Conservation (phyloP, 1,140 invertebrate genomes). For the Calliphora vicina region DNA sequence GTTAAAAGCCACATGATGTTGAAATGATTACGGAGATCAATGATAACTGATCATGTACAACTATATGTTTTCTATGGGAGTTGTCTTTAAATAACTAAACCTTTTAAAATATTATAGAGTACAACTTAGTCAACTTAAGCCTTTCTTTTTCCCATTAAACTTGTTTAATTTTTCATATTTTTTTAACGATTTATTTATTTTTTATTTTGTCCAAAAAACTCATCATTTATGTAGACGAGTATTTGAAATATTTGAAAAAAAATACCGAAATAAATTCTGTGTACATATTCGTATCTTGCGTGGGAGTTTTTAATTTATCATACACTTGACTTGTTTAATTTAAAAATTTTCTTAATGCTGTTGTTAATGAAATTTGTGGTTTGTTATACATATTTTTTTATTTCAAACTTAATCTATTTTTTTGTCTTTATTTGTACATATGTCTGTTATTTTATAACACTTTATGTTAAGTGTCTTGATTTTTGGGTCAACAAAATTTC, state of each 20-base stretch:
- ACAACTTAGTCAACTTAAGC: neutral
- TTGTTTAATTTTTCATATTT: neutral
- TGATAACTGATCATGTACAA: too few relatives aligned
- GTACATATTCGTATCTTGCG: neutral
- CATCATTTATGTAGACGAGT: neutral
- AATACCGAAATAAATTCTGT: neutral
- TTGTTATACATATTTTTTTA: neutral
- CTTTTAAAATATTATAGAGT: too few relatives aligned
- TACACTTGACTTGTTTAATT: constrained; percentile 1
- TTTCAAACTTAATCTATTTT: neutral
- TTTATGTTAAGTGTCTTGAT: constrained; percentile 16
- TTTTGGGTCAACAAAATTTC: constrained; percentile 10
- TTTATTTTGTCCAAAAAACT: neutral
- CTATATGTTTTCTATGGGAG: too few relatives aligned
- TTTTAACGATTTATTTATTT: neutral
- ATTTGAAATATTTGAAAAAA: neutral
- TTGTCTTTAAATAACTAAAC: too few relatives aligned
- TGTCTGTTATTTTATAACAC: neutral
- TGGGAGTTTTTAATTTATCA: neutral
- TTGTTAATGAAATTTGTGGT: neutral
- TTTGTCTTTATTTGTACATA: neutral
- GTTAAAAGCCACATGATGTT: too few relatives aligned
- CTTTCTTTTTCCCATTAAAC: neutral
- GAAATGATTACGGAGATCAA: too few relatives aligned
- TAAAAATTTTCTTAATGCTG: neutral